Base-by-base conservation (phyloP, 2,797 vertebrate genomes). In the Typhlichthys eigenmanni region DNA sequence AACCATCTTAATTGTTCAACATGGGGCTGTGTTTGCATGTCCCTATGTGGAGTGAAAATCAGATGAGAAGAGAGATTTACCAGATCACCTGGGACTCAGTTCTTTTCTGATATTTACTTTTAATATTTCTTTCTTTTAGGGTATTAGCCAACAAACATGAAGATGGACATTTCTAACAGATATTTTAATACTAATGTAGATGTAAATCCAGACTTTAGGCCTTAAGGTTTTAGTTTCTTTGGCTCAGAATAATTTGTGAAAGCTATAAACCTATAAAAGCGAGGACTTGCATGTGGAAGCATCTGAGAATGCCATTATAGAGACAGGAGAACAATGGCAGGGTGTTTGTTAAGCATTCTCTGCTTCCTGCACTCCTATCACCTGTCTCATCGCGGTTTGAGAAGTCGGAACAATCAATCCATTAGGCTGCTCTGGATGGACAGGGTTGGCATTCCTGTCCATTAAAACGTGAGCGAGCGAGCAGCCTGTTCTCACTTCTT, bases 1-100 rank as follows among this genome's bases (percentile, higher is more conserved):
- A 58, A 67, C 57, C 43, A 0, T 71, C 65, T 83, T 71, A 78
- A 83, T 85, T 79, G 82, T 88, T 83, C 55, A 86, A 59, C 62
- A 63, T 38, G 17, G 2, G 43, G 53, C 53, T 58, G 11, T 57
- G 52, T 62, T 56, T 68, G 47, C 34, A 17, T 49, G 34, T 24
- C 57, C 54, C 13, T 74, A 55, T 47, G 34, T 66, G 52, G 47
- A 60, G 12, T 47, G 60, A 47, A 24, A 61, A 24, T 50, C 17
- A 60, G 19, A 60, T 1, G 47, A 43, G 46, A 38, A 62, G 60
- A 32, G 58, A 34, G 6, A 59, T 17, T 24, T 43, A 43, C 38
- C 38, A 43, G 38, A 43, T 43, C 38, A 43, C 7, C 38, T 43
- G 8, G 38, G 38, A 43, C 38, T 43, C 38, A 43, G 38, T 43